Conservation (phyloP, 2,888 invertebrate genomes). For the Penaeus monodon region DNA sequence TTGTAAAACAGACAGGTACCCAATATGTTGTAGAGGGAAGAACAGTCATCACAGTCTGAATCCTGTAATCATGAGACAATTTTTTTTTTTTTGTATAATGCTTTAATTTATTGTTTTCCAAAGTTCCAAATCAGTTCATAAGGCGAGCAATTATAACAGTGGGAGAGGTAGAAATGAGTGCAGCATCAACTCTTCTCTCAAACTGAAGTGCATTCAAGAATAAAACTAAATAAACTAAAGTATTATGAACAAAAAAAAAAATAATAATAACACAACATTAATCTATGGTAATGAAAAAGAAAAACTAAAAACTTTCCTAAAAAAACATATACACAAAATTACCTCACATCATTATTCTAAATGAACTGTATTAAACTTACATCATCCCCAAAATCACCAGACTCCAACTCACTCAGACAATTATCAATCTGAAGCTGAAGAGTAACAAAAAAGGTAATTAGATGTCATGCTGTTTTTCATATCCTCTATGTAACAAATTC, state of each 20-base stretch:
- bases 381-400: slow-evolving; percentile 86
- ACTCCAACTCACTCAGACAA: slow-evolving; percentile 88
- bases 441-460: background rate
- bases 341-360: background rate
- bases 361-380: slow-evolving; percentile 75
- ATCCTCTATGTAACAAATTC: no score
- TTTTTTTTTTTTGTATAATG: no score
- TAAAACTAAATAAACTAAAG: background rate
- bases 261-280: background rate
- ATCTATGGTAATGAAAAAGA: background rate
- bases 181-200: no score
- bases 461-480: no score
- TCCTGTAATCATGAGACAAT: slow-evolving; percentile 66
- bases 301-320: slow-evolving; percentile 18
- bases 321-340: slow-evolving; percentile 7
- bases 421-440: slow-evolving; percentile 76
- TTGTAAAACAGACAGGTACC: slow-evolving; percentile 71
- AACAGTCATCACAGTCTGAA: slow-evolving; percentile 77
- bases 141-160: no score
- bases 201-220: no score
- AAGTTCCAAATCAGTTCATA: no score
- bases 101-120: no score
- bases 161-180: no score
- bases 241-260: background rate
- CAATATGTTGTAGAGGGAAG: slow-evolving; percentile 79